Conservation (phyloP, 2,888 invertebrate genomes). For the Ephialtes manifestator region DNA sequence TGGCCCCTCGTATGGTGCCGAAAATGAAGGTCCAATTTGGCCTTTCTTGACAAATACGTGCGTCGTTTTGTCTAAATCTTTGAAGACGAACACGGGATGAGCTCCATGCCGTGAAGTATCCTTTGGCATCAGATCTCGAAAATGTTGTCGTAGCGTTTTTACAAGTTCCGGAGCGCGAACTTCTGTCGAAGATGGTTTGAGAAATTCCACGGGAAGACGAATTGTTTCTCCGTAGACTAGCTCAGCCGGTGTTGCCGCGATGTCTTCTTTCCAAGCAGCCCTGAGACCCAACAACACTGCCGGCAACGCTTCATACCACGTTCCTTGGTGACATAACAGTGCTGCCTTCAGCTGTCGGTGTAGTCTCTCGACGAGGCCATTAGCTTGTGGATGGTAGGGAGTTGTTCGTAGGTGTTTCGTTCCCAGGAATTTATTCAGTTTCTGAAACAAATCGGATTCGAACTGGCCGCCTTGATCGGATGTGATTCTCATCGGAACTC, state of each 20-base stretch:
- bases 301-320: constrained; percentile 73
- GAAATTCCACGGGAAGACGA: no score
- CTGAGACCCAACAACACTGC: constrained; percentile 74
- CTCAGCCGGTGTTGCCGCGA: no score
- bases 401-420: constrained; percentile 64
- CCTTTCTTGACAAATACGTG: background rate
- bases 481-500: constrained; percentile 20
- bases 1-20: constrained; percentile 37
- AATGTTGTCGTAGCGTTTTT: constrained; percentile 7
- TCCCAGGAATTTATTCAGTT: constrained; percentile 18
- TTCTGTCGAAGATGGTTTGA: constrained; percentile 62
- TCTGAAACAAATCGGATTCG: constrained; percentile 1
- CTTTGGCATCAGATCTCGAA: background rate
- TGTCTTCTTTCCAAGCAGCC: constrained; percentile 70
- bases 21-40: constrained; percentile 1
- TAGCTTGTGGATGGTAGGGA: constrained; percentile 41
- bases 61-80: background rate
- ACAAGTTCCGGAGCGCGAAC: background rate
- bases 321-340: constrained; percentile 68
- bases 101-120: background rate
- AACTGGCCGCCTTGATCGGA: constrained; percentile 52
- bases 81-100: constrained; percentile 5
- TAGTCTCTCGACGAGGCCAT: constrained; percentile 70
- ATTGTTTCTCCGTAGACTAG: no score
- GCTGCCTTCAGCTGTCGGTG: constrained; percentile 70